Base-by-base conservation (phyloP, 2,888 invertebrate species). In the Scrobipalpa costella region DNA sequence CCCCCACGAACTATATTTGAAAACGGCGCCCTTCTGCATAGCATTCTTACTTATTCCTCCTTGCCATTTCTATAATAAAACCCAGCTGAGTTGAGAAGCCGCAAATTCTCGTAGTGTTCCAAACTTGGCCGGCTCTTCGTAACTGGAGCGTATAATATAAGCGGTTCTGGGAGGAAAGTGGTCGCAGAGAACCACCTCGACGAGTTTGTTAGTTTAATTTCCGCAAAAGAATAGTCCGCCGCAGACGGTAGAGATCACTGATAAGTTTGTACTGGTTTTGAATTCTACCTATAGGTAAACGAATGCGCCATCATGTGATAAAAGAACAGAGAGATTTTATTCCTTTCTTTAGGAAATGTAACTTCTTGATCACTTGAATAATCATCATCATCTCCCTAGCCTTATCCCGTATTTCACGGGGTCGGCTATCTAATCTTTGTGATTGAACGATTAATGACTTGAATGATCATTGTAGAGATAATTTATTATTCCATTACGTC, bases 131-230 rank as follows among this genome's bases (percentile, higher is more conserved):
- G 64, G 63, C 61, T 64, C 75, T 74, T 65, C 71, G 75, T 69
- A 79, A 81, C 69, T 76, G 69, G 73, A 71, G 66, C 76, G 79
- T 69, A 72, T 71, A 77, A 75, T 72, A 66, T 73, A 75, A 77
- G 77, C 77, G 71, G 78, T 78, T 80, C 73, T 77, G 63, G 64
- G 68, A 78, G 75, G 82, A 84, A 84, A 84, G 84, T 82, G 81
- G 82, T 79, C 69, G 72, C 73, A 1, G 68, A 65, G 68, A 64
- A 63, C 64, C 69, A 69, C 72, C 72, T 69, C 72, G 74, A 78
- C 81, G 68, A 75, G 83, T 80, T 81, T 77, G 47, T 50, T 75
- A 66, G 73, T 75, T 78, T 76, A 73, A 77, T 78, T 83, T 83
- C 78, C 80, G 75, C 66, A 72, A 74, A 76, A 82, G 80, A 81